Evolutionary conservation across 2,797 vertebrate genomes (phyloP).

Genomic region (Chiroxiphia lanceolata): DNA sequence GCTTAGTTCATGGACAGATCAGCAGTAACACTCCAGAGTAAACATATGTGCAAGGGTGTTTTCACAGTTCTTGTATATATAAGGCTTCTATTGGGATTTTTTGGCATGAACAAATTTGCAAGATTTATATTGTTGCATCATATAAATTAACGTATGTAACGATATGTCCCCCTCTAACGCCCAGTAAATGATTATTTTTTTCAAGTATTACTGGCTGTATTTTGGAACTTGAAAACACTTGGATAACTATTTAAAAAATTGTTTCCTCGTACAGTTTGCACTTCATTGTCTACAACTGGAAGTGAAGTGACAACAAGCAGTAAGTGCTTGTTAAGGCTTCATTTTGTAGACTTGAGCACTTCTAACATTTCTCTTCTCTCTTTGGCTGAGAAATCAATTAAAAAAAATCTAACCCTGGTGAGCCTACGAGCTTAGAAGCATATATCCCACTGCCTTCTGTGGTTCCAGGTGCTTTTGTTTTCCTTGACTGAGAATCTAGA

Average conservation of each 20-base stretch:
- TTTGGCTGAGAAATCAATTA: background rate
- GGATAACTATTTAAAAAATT: background rate
- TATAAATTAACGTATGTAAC: background rate
- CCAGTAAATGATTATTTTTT: background rate
- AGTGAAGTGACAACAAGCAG: background rate
- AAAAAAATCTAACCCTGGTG: background rate
- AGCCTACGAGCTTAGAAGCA: background rate
- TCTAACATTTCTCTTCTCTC: background rate
- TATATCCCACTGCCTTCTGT: background rate
- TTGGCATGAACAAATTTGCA: slow-evolving; percentile 33
- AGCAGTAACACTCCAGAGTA: background rate
- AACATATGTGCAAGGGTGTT: background rate
- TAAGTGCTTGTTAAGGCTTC: background rate
- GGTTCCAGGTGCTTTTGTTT: background rate
- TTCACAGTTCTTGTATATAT: slow-evolving; percentile 3
- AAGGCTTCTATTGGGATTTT: background rate
- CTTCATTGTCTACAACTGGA: background rate
- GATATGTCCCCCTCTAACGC: background rate
- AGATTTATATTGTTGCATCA: background rate
- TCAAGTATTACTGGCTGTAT: background rate
- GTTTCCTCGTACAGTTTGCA: background rate
- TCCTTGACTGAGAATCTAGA: background rate
- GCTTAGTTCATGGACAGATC: background rate
- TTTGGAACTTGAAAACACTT: background rate
- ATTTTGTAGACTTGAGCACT: background rate